Evolutionary conservation across 2,113 vertebrate genomes (phyloP).

Genomic region (Oncorhynchus masou): DNA sequence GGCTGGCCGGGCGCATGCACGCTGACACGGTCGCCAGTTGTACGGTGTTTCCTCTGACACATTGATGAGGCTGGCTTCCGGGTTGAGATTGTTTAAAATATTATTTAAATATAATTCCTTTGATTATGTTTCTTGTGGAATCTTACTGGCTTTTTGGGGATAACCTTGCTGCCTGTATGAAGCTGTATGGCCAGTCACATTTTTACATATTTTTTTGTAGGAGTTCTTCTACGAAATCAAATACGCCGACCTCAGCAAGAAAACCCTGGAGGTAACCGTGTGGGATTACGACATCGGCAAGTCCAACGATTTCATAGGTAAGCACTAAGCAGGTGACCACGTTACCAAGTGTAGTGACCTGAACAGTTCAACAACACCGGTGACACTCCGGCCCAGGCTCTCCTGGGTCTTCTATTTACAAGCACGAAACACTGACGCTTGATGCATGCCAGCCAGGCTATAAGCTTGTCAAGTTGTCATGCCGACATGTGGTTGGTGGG

Average conservation of each 20-base stretch:
- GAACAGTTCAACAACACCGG: constrained; percentile 5
- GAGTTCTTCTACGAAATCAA: constrained; percentile 99
- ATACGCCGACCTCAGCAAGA: constrained; percentile 95
- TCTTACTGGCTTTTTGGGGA: too few relatives aligned
- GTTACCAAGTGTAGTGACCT: neutral
- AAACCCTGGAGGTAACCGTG: constrained; percentile 95
- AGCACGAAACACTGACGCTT: neutral
- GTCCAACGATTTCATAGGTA: constrained; percentile 99
- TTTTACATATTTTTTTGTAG: constrained; percentile 56
- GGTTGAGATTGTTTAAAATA: neutral
- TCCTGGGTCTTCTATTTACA: neutral
- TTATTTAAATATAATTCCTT: neutral
- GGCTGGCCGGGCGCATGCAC: too few relatives aligned
- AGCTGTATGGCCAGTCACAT: neutral
- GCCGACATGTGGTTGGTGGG: neutral
- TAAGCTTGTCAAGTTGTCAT: neutral
- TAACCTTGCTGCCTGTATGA: neutral
- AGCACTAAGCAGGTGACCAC: constrained; percentile 41
- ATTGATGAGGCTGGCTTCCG: too few relatives aligned
- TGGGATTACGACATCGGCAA: constrained; percentile 99
- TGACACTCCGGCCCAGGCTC: neutral
- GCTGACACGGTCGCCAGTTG: too few relatives aligned
- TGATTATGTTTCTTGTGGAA: neutral
- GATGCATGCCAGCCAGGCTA: neutral
- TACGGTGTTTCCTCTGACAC: too few relatives aligned